These are phyloP conservation scores for Rhincodon typus DNA, from an alignment of 2,797 vertebrate species.

Conservation along the genomic window DNA sequence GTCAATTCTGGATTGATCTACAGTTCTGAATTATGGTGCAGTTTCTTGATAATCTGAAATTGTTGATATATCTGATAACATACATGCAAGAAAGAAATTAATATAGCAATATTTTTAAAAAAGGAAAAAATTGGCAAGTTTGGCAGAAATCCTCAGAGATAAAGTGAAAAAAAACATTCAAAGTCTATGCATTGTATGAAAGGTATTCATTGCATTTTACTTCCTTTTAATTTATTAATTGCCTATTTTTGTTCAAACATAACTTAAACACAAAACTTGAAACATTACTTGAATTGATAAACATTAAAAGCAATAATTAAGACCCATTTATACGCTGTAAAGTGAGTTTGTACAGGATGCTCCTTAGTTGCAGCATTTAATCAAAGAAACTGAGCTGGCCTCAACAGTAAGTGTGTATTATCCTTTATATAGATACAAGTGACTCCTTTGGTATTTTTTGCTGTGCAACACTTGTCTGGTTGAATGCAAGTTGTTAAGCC, in stretches of 20 bases:
- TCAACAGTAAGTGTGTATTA: slow-evolving; percentile 16
- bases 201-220: not conserved
- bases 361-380: slow-evolving; percentile 17
- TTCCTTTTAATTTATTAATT: not conserved
- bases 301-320: not conserved
- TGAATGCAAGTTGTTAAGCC: slow-evolving; percentile 25
- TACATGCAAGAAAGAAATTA: not conserved
- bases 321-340: not conserved
- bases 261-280: not conserved
- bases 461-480: slow-evolving; percentile 7
- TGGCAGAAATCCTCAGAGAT: not conserved
- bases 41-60: not conserved
- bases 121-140: not conserved
- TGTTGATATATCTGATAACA: not conserved
- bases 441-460: slow-evolving; percentile 19
- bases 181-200: not conserved
- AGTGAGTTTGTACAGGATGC: not conserved
- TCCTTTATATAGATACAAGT: slow-evolving; percentile 30
- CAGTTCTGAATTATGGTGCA: not conserved
- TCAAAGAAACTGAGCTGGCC: slow-evolving; percentile 15
- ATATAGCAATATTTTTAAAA: not conserved
- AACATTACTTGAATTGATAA: not conserved
- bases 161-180: not conserved
- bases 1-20: not conserved
- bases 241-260: not conserved